Conservation (phyloP, 37 sponge, comb jelly and placozoan genomes). For the Aphrocallistes beatrix region DNA sequence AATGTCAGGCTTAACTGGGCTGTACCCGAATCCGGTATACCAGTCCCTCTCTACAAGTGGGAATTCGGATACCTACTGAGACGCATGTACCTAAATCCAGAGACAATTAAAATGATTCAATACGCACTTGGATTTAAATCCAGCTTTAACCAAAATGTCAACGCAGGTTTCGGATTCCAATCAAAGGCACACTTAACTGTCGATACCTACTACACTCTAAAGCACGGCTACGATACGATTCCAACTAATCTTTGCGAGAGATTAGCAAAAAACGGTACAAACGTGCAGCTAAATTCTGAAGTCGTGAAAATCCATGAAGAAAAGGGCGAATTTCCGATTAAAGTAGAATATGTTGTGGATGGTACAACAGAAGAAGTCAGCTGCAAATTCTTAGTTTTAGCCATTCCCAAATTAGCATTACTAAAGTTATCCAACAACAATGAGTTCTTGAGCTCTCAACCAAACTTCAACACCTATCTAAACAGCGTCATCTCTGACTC, state of each 20-base stretch:
- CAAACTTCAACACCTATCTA: neutral
- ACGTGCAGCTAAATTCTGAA: neutral
- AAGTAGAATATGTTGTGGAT: too few relatives aligned
- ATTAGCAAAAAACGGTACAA: neutral
- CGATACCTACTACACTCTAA: neutral
- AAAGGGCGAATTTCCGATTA: too few relatives aligned
- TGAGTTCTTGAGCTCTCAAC: neutral
- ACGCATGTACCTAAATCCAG: neutral
- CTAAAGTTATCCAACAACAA: neutral
- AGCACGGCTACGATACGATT: neutral
- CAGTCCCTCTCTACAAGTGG: neutral
- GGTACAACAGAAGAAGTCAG: too few relatives aligned
- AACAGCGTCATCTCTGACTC: neutral
- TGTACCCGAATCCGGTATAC: neutral
- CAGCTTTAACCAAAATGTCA: neutral
- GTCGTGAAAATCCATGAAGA: too few relatives aligned
- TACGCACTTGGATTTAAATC: neutral
- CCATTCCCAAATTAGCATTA: neutral
- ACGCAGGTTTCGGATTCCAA: neutral
- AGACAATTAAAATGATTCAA: neutral
- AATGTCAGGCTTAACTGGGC: neutral
- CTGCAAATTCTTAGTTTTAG: too few relatives aligned
- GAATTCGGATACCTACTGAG: neutral
- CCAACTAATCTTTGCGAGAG: neutral
- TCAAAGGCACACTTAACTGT: too few relatives aligned